A percentile compares a stretch with the other conserved stretches of the same genome.
These are phyloP conservation scores for Allacma fusca DNA, from an alignment of 2,888 invertebrate species.

Conservation along the genomic window DNA sequence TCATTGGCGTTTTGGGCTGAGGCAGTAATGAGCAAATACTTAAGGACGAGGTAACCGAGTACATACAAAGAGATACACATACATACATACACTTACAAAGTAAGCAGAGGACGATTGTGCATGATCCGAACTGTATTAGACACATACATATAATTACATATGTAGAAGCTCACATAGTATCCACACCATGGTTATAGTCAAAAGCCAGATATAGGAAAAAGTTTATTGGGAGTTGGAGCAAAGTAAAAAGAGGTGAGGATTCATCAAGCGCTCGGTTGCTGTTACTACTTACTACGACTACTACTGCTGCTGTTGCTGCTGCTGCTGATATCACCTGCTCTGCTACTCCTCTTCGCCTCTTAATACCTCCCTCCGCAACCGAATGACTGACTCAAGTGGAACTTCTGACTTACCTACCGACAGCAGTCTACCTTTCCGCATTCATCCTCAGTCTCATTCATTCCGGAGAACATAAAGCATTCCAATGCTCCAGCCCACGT, in stretches of 20 bases:
- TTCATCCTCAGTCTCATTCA: constrained; percentile 45
- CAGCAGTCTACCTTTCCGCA: constrained; percentile 35
- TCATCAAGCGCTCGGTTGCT: constrained; percentile 29
- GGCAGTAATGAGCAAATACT: no score
- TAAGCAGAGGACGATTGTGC: no score
- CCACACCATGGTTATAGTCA: no score
- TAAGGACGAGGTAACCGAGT: no score
- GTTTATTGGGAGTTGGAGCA: constrained; percentile 34
- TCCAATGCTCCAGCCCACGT: constrained; percentile 38
- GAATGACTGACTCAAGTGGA: constrained; percentile 43
- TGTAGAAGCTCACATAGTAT: no score
- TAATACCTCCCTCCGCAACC: constrained; percentile 38
- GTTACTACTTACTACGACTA: no score
- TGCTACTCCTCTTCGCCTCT: constrained; percentile 26
- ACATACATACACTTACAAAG: no score
- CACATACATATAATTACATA: no score
- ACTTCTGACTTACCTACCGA: constrained; percentile 25
- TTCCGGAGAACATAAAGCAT: constrained; percentile 41
- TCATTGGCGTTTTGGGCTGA: no score
- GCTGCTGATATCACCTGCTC: constrained; percentile 40
- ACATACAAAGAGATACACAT: no score
- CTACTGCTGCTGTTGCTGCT: constrained; percentile 19
- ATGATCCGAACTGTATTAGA: no score
- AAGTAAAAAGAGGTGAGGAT: constrained; percentile 35
- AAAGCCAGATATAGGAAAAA: constrained; percentile 7